Percentiles rank a stretch among this genome's conserved stretches.
phyloP scores from a whole-genome alignment of 2,888 invertebrate species.

The Nomada hirtipes region DNA sequence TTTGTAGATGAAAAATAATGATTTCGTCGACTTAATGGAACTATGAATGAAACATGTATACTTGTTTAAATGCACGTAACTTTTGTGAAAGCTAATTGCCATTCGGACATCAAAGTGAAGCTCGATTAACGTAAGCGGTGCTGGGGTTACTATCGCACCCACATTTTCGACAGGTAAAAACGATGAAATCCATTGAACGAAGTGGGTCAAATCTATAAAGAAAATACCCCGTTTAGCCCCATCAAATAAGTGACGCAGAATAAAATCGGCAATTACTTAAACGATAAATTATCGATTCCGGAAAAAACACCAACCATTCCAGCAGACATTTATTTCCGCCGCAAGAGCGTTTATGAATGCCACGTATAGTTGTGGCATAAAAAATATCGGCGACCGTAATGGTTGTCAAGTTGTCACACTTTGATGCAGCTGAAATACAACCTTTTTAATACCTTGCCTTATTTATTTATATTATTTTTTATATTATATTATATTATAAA shows the following conservation, averaged over 20 bases:
- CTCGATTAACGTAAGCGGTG: conserved; percentile 8
- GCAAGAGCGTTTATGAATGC: background rate
- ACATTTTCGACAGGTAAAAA: conserved; percentile 7
- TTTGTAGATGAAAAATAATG: background rate
- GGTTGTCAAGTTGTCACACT: no score
- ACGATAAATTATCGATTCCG: conserved; percentile 9
- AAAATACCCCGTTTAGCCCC: background rate
- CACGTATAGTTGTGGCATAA: background rate
- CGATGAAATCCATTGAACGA: conserved; percentile 9
- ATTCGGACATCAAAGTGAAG: background rate
- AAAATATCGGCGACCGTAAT: background rate
- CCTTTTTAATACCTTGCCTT: background rate
- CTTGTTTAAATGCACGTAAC: background rate
- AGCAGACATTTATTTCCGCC: background rate
- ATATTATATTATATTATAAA: no score
- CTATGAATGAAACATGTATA: background rate
- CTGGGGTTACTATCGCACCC: background rate
- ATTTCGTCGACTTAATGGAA: background rate
- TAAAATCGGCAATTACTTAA: conserved; percentile 17
- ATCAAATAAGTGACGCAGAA: conserved; percentile 10
- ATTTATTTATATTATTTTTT: background rate
- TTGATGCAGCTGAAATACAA: background rate
- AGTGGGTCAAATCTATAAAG: conserved; percentile 46
- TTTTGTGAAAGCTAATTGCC: background rate
- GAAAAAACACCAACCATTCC: background rate